Conservation (phyloP, 2,113 vertebrate species). For the Onychorhynchus coronatus region DNA sequence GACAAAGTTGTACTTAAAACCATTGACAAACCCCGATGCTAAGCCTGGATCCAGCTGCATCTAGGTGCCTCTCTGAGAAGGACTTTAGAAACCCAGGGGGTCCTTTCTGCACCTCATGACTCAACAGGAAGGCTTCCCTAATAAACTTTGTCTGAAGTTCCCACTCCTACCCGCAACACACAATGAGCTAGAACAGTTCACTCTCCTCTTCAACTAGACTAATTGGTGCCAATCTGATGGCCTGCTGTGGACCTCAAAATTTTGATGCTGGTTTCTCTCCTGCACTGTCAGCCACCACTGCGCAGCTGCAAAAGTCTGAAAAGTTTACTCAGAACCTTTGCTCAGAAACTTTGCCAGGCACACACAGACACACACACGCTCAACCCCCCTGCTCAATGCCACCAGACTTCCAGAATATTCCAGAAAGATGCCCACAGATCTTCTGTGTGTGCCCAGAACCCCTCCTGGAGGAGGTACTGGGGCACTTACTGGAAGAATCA, state of each 20-base stretch:
- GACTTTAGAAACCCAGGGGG: no score
- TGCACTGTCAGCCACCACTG: background rate
- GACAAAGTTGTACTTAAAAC: no score
- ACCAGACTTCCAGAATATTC: background rate
- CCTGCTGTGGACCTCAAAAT: background rate
- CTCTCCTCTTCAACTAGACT: background rate
- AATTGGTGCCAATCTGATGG: background rate
- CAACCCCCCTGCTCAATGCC: background rate
- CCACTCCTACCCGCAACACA: background rate
- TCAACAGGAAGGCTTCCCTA: no score
- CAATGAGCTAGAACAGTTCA: background rate
- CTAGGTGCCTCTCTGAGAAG: no score
- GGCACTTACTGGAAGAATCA: background rate
- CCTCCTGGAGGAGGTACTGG: background rate
- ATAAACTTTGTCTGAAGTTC: no score
- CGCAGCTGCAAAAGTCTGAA: background rate
- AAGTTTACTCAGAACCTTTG: background rate
- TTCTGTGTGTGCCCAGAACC: background rate
- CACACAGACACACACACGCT: background rate
- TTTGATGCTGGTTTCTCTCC: background rate
- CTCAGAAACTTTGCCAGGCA: background rate
- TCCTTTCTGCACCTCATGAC: no score
- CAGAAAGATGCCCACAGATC: background rate
- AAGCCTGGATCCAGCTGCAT: no score
- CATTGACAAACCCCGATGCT: no score